phyloP scores from a whole-genome alignment of 2,888 invertebrate genomes.

The Papilio gigon region DNA sequence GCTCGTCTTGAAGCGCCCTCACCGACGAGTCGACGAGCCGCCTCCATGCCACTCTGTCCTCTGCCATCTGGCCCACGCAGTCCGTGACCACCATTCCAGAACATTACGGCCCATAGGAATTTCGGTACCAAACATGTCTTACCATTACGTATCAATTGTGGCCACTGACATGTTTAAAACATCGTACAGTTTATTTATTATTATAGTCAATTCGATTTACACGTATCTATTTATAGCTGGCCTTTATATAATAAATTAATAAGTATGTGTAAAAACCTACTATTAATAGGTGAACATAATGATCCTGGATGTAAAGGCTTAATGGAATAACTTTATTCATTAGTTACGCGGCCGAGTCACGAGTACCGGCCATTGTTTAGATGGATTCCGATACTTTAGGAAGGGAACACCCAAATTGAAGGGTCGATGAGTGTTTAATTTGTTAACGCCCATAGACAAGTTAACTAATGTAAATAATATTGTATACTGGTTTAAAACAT shows the following conservation, averaged over 20 bases:
- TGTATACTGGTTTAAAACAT: not conserved
- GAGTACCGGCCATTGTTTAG: constrained; percentile 29
- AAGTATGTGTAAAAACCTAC: not conserved
- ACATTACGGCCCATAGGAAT: too few relatives aligned
- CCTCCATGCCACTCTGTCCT: too few relatives aligned
- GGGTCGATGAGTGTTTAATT: constrained; percentile 23
- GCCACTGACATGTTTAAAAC: too few relatives aligned
- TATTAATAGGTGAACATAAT: constrained; percentile 20
- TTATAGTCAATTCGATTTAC: not conserved
- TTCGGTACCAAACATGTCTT: too few relatives aligned
- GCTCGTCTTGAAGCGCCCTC: too few relatives aligned
- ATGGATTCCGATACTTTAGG: constrained; percentile 8
- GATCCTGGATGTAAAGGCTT: constrained; percentile 46
- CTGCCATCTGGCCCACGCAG: too few relatives aligned
- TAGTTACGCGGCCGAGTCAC: constrained; percentile 26
- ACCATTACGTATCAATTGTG: too few relatives aligned
- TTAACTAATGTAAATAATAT: not conserved
- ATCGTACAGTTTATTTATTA: not conserved
- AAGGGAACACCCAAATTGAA: constrained; percentile 11
- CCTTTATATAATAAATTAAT: not conserved
- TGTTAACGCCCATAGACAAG: constrained; percentile 4
- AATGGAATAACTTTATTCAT: constrained; percentile 66
- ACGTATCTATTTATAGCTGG: not conserved
- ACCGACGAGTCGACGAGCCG: too few relatives aligned
- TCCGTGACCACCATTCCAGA: too few relatives aligned